Conservation (phyloP, 2,888 invertebrate genomes). For the Lucinisca nassula region DNA sequence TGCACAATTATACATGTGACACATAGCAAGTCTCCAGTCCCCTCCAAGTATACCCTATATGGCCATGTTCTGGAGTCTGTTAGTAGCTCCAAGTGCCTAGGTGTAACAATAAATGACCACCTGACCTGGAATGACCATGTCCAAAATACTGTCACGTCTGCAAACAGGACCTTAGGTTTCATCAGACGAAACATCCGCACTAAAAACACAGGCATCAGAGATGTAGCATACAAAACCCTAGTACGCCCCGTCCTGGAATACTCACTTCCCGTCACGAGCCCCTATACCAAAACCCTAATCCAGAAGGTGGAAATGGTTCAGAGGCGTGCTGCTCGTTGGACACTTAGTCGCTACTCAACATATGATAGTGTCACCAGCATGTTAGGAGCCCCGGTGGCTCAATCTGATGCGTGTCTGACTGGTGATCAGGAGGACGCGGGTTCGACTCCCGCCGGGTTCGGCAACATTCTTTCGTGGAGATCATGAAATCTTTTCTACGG, state of each 20-base stretch:
- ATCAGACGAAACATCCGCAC: not conserved
- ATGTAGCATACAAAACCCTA: not conserved
- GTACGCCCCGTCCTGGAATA: not conserved
- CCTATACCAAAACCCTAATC: not conserved
- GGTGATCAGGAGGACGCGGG: too few relatives aligned
- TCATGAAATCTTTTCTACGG: too few relatives aligned
- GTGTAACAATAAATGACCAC: not conserved
- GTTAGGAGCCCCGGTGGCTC: too few relatives aligned
- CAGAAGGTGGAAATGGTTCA: too few relatives aligned
- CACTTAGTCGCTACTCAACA: too few relatives aligned
- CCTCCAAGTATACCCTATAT: not conserved
- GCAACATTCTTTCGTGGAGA: too few relatives aligned
- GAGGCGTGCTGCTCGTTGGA: too few relatives aligned
- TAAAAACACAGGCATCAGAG: not conserved
- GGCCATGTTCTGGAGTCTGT: not conserved
- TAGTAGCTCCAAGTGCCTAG: not conserved
- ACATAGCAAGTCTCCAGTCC: not conserved
- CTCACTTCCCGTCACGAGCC: not conserved
- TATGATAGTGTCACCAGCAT: too few relatives aligned
- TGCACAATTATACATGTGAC: slow-evolving; percentile 11
- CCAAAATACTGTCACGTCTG: not conserved
- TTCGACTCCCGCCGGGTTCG: too few relatives aligned
- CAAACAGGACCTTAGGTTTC: not conserved
- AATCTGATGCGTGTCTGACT: too few relatives aligned
- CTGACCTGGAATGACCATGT: not conserved